Evolutionary conservation across 2,888 invertebrate genomes (phyloP).

Genomic region (Drosophila melanosoma): DNA sequence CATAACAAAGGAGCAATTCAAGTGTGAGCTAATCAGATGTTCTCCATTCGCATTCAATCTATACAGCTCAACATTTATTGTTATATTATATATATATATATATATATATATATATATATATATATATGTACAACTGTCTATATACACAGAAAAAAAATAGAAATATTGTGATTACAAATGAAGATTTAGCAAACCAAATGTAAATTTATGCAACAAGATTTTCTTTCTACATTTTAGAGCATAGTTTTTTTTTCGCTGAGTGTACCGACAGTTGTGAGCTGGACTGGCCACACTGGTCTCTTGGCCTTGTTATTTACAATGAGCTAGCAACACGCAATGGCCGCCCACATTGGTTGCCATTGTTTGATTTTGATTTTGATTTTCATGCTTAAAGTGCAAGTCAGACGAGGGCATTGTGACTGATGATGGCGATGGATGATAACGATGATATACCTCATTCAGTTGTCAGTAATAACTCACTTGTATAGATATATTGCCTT

Average conservation of each 20-base stretch:
- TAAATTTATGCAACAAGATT: background rate
- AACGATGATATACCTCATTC: conserved; percentile 63
- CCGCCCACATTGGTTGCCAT: conserved; percentile 47
- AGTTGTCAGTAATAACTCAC: conserved; percentile 75
- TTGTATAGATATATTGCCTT: conserved; percentile 64
- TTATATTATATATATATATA: conserved; percentile 19
- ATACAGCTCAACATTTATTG: conserved; percentile 46
- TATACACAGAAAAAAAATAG: too few relatives aligned
- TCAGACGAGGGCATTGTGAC: conserved; percentile 29
- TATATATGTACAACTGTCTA: background rate
- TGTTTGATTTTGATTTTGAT: conserved; percentile 75
- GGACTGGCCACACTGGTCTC: conserved; percentile 1
- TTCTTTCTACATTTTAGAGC: background rate
- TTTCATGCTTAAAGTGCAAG: conserved; percentile 58
- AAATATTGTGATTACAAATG: background rate
- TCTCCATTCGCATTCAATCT: conserved; percentile 38
- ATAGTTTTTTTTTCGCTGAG: background rate
- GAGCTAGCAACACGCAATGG: conserved; percentile 70
- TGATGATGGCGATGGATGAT: conserved; percentile 36
- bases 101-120: background rate
- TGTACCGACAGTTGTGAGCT: background rate
- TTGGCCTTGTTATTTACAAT: conserved; percentile 50
- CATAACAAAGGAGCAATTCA: conserved; percentile 57
- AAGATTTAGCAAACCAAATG: background rate
- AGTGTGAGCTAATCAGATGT: conserved; percentile 66